Percentiles rank a stretch among this genome's conserved stretches.
These are phyloP conservation scores for Pseudoatta argentina DNA, from an alignment of 1,140 invertebrate species.

Conservation along the genomic window DNA sequence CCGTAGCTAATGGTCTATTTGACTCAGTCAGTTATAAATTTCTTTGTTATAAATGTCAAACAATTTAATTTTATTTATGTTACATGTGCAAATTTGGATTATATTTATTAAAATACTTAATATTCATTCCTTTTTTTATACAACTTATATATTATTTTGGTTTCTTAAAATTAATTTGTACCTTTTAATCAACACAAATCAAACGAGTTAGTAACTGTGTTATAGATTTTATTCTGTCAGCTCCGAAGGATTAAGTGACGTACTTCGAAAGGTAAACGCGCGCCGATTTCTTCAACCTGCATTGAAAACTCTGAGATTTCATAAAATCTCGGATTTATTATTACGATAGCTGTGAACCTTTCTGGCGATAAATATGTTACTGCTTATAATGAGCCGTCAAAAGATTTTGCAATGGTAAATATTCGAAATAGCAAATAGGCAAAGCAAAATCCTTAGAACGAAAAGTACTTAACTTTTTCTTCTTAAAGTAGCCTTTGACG, in stretches of 20 bases:
- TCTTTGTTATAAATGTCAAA: too few relatives aligned
- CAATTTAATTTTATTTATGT: too few relatives aligned
- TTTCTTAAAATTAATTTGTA: too few relatives aligned
- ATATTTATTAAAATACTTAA: too few relatives aligned
- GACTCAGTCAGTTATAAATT: too few relatives aligned
- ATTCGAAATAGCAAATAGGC: conserved; percentile 5
- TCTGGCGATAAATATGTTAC: conserved; percentile 4
- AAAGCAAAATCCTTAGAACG: conserved; percentile 57
- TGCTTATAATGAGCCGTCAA: background rate
- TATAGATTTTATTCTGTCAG: too few relatives aligned
- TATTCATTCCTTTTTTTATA: too few relatives aligned
- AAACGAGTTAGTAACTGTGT: too few relatives aligned
- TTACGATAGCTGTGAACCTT: background rate
- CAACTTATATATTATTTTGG: too few relatives aligned
- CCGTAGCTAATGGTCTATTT: too few relatives aligned
- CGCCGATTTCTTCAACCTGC: background rate
- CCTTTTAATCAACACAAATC: too few relatives aligned
- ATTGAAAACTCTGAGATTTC: background rate
- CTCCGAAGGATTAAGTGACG: background rate
- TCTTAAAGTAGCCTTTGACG: conserved; percentile 62
- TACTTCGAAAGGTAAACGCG: background rate
- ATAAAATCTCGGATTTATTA: background rate
- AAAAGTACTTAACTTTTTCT: conserved; percentile 44
- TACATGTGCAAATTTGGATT: too few relatives aligned
- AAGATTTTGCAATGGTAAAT: conserved; percentile 40